Evolutionary conservation across 2,797 vertebrate genomes (phyloP).

Genomic region (Galagoides demidoff): DNA sequence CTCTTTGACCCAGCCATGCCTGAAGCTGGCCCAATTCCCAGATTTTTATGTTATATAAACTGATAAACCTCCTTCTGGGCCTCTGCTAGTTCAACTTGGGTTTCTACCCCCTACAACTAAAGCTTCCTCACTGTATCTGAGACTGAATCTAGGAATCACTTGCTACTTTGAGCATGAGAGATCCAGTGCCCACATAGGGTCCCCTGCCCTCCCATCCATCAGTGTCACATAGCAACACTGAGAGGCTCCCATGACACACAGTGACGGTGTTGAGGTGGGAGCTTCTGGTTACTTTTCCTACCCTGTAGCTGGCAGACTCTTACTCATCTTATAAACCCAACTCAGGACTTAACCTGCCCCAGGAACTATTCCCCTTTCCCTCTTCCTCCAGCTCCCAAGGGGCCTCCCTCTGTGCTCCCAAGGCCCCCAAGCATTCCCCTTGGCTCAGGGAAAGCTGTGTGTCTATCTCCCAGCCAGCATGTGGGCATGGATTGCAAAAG

Average conservation of each 20-base stretch:
- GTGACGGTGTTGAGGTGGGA: background rate
- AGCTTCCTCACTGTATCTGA: background rate
- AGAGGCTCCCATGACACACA: accelerated
- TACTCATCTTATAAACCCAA: background rate
- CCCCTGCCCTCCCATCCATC: background rate
- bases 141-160: background rate
- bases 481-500: background rate
- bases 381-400: background rate
- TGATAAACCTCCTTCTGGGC: background rate
- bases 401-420: background rate
- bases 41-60: background rate
- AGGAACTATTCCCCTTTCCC: background rate
- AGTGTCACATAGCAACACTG: accelerated
- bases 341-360: background rate
- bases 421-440: background rate
- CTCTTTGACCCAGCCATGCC: background rate
- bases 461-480: accelerated
- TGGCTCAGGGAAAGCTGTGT: accelerated
- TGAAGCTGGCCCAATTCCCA: background rate
- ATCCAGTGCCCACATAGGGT: background rate
- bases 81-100: background rate
- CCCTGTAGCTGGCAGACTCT: background rate
- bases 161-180: accelerated
- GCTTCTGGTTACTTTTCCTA: background rate
- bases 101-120: background rate